phyloP scores from a whole-genome alignment of 1,140 invertebrate species.

The Lethocerus indicus region DNA sequence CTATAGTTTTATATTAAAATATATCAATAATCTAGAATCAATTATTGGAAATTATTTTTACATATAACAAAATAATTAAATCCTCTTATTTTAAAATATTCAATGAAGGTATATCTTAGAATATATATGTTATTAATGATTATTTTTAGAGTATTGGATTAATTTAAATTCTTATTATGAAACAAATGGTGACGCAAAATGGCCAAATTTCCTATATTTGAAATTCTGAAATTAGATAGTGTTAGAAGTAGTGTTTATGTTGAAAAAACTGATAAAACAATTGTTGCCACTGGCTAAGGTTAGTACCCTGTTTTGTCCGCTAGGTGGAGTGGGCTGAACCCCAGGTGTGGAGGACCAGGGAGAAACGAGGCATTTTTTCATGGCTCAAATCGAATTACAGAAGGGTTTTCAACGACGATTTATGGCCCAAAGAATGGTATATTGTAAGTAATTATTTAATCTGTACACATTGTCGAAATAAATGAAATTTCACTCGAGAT shows the following conservation, averaged over 20 bases:
- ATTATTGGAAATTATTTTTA: too few species aligned
- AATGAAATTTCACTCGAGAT: too few species aligned
- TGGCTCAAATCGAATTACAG: slow-evolving; percentile 15
- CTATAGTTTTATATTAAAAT: too few species aligned
- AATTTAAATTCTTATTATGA: background rate
- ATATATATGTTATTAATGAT: too few species aligned
- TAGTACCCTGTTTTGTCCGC: background rate
- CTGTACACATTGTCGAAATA: background rate
- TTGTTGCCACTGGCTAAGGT: too few species aligned
- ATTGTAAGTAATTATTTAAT: slow-evolving; percentile 41
- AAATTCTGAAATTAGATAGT: background rate
- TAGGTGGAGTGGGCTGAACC: slow-evolving; percentile 54
- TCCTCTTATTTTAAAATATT: too few species aligned
- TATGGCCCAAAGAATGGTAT: slow-evolving; percentile 84
- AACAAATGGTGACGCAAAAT: background rate
- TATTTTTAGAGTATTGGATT: too few species aligned
- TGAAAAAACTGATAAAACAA: too few species aligned
- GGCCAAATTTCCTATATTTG: background rate
- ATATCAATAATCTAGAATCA: too few species aligned
- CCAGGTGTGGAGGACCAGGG: slow-evolving; percentile 26
- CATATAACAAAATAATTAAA: too few species aligned
- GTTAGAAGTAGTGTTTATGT: background rate
- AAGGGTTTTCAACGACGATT: slow-evolving; percentile 58
- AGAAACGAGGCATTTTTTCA: slow-evolving; percentile 14
- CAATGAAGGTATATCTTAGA: too few species aligned